phyloP scores from a whole-genome alignment of 2,888 invertebrate species.

The Scaeva pyrastri region DNA sequence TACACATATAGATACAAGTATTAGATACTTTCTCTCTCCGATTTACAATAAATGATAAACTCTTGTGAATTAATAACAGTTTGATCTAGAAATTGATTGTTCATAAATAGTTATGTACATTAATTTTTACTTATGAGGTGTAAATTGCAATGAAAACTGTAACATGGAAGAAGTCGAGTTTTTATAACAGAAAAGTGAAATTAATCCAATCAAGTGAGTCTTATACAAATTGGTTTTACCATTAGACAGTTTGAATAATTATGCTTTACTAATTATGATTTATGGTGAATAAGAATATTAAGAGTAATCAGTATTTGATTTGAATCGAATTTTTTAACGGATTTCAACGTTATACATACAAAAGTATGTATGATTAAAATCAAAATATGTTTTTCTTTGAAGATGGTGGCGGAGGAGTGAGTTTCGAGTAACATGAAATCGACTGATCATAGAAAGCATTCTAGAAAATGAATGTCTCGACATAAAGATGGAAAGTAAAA shows the following conservation, averaged over 20 bases:
- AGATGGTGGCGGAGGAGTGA: no score
- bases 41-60: not conserved
- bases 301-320: no score
- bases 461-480: no score
- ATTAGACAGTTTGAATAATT: not conserved
- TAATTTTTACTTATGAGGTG: conserved; percentile 16
- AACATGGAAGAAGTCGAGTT: not conserved
- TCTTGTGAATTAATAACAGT: not conserved
- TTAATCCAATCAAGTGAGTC: not conserved
- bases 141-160: not conserved
- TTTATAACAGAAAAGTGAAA: not conserved
- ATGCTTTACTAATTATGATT: conserved; percentile 1
- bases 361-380: no score
- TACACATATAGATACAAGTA: no score
- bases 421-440: no score
- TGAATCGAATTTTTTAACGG: no score
- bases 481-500: no score
- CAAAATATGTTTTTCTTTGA: no score
- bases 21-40: conserved; percentile 43
- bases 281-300: not conserved
- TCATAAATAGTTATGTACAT: conserved; percentile 2
- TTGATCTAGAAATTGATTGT: conserved; percentile 12
- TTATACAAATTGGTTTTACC: not conserved
- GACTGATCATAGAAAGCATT: no score
- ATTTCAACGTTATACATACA: no score